Conservation (phyloP, 2,797 vertebrate species). For the Antennarius maculatus region DNA sequence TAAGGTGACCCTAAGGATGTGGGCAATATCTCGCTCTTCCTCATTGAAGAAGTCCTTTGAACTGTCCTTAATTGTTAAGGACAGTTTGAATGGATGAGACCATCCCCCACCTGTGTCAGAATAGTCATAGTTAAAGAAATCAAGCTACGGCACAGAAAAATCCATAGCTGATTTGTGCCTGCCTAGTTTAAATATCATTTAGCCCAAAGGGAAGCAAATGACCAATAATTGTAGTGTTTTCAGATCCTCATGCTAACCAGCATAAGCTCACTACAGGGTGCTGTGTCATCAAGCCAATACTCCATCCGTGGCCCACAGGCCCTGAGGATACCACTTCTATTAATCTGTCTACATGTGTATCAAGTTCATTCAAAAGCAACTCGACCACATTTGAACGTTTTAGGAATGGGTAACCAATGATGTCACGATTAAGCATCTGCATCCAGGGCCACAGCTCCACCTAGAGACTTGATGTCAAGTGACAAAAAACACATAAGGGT, state of each 20-base stretch:
- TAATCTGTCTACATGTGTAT: too few species aligned
- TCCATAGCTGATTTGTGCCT: constrained; percentile 1
- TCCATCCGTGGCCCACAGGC: constrained; percentile 15
- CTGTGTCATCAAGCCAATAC: constrained; percentile 13
- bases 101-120: neutral
- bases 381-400: too few species aligned
- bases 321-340: too few species aligned
- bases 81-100: too few species aligned
- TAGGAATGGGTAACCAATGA: constrained; percentile 13
- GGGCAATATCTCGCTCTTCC: too few species aligned
- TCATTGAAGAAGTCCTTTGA: too few species aligned
- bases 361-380: too few species aligned
- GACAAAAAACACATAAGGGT: neutral
- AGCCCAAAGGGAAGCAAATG: constrained; percentile 19
- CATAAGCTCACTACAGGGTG: constrained; percentile 5
- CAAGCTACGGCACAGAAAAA: neutral
- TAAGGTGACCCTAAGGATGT: neutral
- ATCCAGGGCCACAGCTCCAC: constrained; percentile 61
- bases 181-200: constrained; percentile 26
- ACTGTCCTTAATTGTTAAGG: too few species aligned
- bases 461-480: constrained; percentile 38
- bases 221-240: constrained; percentile 14
- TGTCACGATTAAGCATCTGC: constrained; percentile 45
- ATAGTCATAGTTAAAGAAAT: neutral
- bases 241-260: constrained; percentile 14